A percentile compares a stretch with the other conserved stretches of the same genome.
phyloP scores from a whole-genome alignment of 1,140 invertebrate species.

The Ostrea edulis region DNA sequence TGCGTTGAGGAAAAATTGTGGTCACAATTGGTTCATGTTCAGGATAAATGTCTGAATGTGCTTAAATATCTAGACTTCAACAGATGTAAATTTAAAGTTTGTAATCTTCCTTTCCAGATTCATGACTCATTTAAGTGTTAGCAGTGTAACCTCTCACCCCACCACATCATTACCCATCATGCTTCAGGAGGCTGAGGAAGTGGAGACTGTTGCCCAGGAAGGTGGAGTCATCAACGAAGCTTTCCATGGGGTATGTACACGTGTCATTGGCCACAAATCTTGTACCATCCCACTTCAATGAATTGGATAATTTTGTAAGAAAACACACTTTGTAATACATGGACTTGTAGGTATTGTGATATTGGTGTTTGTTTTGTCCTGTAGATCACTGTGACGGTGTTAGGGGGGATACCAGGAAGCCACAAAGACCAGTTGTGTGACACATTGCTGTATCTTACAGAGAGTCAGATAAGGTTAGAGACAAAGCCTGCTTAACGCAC shows the following conservation, averaged over 20 bases:
- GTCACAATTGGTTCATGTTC: too few relatives aligned
- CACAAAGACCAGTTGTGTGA: conserved; percentile 69
- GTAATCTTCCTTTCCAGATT: conserved; percentile 60
- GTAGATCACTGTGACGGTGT: conserved; percentile 73
- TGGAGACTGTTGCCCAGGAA: conserved; percentile 16
- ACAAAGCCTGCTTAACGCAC: background rate
- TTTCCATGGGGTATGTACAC: conserved; percentile 36
- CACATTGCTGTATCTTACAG: conserved; percentile 63
- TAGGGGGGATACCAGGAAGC: conserved; percentile 72
- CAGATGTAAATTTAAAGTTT: background rate
- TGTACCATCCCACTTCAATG: too few relatives aligned
- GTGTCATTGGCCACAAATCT: background rate
- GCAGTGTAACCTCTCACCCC: conserved; percentile 61
- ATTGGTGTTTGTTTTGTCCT: background rate
- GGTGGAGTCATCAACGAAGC: conserved; percentile 24
- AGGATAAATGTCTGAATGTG: too few relatives aligned
- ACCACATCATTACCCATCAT: conserved; percentile 55
- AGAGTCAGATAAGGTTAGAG: conserved; percentile 69
- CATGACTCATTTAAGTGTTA: conserved; percentile 63
- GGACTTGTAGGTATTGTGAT: background rate
- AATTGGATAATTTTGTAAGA: background rate
- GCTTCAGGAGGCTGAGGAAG: conserved; percentile 44
- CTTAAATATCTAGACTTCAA: too few relatives aligned
- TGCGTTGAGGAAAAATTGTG: too few relatives aligned
- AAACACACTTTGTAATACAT: too few relatives aligned